phyloP scores from a whole-genome alignment of 2,797 vertebrate species.

The Hemitrygon akajei region DNA sequence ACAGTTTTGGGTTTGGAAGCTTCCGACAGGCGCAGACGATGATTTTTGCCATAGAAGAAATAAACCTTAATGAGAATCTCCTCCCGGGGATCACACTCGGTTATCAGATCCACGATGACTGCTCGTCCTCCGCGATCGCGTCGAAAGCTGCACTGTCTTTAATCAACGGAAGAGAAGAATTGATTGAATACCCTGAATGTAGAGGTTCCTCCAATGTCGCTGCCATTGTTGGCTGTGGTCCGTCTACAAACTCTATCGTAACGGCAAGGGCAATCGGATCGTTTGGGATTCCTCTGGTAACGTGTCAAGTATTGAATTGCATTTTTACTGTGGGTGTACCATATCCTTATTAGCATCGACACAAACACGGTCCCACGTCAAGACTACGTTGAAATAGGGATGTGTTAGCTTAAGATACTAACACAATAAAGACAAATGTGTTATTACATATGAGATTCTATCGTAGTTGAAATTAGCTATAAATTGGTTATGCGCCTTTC shows the following conservation, averaged over 20 bases:
- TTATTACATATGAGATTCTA: no score
- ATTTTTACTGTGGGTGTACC: no score
- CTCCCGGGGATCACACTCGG: conserved; percentile 62
- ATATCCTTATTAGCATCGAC: no score
- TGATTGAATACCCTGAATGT: background rate
- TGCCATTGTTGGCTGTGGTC: background rate
- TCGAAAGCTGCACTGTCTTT: background rate
- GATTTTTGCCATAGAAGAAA: conserved; percentile 14
- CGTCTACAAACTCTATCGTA: background rate
- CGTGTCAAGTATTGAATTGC: background rate
- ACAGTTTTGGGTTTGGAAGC: background rate
- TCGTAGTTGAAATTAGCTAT: no score
- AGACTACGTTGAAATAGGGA: no score
- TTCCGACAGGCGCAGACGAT: background rate
- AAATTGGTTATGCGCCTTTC: no score
- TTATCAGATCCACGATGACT: conserved; percentile 46
- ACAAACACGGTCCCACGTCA: no score
- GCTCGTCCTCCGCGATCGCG: background rate
- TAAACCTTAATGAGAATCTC: conserved; percentile 40
- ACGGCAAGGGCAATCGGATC: background rate
- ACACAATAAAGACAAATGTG: no score
- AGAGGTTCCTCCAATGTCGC: background rate
- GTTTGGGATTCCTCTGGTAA: conserved; percentile 37
- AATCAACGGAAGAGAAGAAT: background rate
- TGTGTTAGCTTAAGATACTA: no score